A percentile compares a stretch with the other conserved stretches of the same genome.
Evolutionary conservation across 2,797 vertebrate species (phyloP).

Genomic region (Catharus ustulatus): DNA sequence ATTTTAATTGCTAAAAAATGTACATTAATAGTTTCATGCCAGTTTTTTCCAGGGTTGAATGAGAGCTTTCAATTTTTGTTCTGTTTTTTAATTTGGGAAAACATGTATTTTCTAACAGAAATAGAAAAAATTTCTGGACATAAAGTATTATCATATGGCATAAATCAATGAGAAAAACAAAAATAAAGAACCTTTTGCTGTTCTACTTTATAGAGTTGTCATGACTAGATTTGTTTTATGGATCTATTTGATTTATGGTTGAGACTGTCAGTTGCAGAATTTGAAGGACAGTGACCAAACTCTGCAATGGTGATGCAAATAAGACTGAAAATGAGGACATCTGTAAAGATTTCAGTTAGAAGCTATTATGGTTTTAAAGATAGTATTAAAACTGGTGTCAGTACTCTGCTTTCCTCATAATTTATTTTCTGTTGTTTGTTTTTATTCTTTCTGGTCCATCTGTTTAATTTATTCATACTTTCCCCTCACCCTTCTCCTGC

Average conservation of each 20-base stretch:
- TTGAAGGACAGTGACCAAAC: not conserved
- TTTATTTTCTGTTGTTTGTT: not conserved
- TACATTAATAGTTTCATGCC: not conserved
- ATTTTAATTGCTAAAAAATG: not conserved
- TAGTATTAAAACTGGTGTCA: not conserved
- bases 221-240: not conserved
- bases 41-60: not conserved
- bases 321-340: not conserved
- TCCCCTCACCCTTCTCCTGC: too few species aligned
- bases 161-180: not conserved
- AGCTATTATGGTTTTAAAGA: not conserved
- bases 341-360: not conserved
- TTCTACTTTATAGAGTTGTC: not conserved
- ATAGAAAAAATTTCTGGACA: not conserved
- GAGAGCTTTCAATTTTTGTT: not conserved
- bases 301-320: not conserved
- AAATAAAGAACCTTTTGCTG: accelerated
- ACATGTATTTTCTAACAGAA: not conserved
- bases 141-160: not conserved
- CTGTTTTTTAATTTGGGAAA: not conserved
- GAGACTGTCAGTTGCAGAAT: not conserved
- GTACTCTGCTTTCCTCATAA: not conserved
- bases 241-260: not conserved
- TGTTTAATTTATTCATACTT: not conserved
- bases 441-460: accelerated